Evolutionary conservation across 2,797 vertebrate species (phyloP).

Genomic region (Tragopan temminckii): DNA sequence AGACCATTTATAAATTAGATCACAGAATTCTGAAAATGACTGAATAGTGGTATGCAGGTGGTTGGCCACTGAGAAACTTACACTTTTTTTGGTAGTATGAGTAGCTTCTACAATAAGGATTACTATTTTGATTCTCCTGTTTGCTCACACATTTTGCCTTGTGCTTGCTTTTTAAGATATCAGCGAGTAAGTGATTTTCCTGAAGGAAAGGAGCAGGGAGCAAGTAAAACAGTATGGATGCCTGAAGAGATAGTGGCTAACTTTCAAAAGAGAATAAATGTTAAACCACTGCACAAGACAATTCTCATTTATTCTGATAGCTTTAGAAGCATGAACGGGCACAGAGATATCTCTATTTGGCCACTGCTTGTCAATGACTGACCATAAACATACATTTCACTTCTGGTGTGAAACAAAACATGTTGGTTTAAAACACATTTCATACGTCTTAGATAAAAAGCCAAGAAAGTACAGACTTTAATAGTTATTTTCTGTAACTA

Average conservation of each 20-base stretch:
- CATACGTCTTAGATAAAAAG: background rate
- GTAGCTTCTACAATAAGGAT: background rate
- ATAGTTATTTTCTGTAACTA: background rate
- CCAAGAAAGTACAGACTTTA: background rate
- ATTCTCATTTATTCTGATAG: background rate
- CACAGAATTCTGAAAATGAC: background rate
- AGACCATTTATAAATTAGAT: conserved; percentile 26
- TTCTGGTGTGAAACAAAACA: background rate
- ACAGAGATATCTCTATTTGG: background rate
- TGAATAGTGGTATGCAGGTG: background rate
- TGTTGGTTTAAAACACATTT: background rate
- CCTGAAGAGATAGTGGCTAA: background rate
- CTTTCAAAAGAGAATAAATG: background rate
- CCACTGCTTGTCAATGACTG: background rate
- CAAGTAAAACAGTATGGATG: background rate
- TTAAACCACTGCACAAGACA: background rate
- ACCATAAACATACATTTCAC: background rate
- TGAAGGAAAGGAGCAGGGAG: background rate
- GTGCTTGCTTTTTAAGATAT: background rate
- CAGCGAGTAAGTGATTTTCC: background rate
- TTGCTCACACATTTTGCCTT: background rate
- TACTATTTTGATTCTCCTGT: background rate
- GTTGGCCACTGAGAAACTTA: background rate
- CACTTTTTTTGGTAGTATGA: background rate
- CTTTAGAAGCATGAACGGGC: background rate